Percentiles rank a stretch among this genome's conserved stretches.
These are phyloP conservation scores for Pitta sordida DNA, from an alignment of 2,113 vertebrate genomes.

Conservation along the genomic window DNA sequence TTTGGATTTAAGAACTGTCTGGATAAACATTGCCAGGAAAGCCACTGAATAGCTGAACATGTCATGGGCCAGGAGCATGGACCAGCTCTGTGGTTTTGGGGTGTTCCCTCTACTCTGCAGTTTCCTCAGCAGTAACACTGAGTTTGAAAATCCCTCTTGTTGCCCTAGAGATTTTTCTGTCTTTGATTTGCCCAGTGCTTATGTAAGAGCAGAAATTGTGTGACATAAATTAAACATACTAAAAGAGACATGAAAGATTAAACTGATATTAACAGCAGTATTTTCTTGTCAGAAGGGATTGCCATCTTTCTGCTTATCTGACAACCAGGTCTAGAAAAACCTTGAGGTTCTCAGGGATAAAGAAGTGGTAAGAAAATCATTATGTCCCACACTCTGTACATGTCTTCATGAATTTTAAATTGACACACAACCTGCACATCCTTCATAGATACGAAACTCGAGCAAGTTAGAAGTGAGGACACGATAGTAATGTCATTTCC, in stretches of 20 bases:
- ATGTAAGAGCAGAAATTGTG: background rate
- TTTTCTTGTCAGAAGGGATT: background rate
- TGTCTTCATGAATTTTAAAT: background rate
- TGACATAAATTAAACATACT: background rate
- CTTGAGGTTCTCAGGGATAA: background rate
- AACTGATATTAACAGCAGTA: background rate
- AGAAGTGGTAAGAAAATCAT: background rate
- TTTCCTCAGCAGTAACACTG: accelerated
- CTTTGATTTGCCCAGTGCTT: background rate
- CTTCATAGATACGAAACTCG: background rate
- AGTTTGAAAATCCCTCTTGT: background rate
- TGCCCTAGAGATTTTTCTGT: background rate
- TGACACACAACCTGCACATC: background rate
- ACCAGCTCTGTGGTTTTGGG: background rate
- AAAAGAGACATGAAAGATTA: background rate
- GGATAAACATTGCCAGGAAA: background rate
- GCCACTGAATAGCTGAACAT: background rate
- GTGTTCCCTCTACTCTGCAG: background rate
- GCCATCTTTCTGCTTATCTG: background rate
- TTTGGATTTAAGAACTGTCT: background rate
- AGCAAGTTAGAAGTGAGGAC: background rate
- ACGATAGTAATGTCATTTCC: background rate
- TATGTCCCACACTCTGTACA: background rate
- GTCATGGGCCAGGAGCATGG: background rate
- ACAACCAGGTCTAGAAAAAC: background rate